Evolutionary conservation across 2,797 vertebrate genomes (phyloP).

Genomic region (Taenioides sp.): DNA sequence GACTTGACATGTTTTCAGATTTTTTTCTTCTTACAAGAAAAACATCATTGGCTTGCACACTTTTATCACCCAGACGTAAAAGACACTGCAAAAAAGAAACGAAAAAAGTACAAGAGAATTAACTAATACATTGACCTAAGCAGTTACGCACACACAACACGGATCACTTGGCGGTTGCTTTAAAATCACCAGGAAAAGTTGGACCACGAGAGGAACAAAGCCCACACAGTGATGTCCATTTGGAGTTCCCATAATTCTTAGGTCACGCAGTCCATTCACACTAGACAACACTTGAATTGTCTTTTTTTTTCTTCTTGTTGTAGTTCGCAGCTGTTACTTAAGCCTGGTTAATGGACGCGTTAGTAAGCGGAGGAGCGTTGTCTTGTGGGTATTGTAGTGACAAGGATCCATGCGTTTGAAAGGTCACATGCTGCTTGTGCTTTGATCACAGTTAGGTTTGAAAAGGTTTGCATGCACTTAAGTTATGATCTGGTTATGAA

Average conservation of each 20-base stretch:
- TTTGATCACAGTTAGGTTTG: slow-evolving; percentile 64
- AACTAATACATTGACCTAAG: slow-evolving; percentile 52
- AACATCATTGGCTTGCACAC: slow-evolving; percentile 27
- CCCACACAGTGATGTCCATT: slow-evolving; percentile 23
- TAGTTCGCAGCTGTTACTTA: slow-evolving; percentile 37
- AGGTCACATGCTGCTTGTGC: slow-evolving; percentile 75
- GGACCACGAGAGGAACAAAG: slow-evolving; percentile 24
- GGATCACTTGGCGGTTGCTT: slow-evolving; percentile 36
- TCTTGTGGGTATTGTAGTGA: slow-evolving; percentile 42
- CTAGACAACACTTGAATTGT: slow-evolving; percentile 24
- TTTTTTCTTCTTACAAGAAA: slow-evolving; percentile 27
- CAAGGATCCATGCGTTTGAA: slow-evolving; percentile 64
- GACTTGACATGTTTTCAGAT: slow-evolving; percentile 34
- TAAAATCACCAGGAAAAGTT: slow-evolving; percentile 31
- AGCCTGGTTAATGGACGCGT: slow-evolving; percentile 51
- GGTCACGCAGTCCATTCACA: slow-evolving; percentile 30
- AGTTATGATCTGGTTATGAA: neutral
- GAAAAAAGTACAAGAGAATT: slow-evolving; percentile 34
- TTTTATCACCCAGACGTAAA: slow-evolving; percentile 42
- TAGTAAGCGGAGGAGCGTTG: slow-evolving; percentile 52
- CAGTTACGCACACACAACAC: slow-evolving; percentile 29
- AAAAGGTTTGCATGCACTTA: slow-evolving; percentile 19
- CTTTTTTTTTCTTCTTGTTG: slow-evolving; percentile 12
- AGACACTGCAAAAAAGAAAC: slow-evolving; percentile 39
- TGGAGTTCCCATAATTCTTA: slow-evolving; percentile 24